Evolutionary conservation across 2,888 invertebrate species (phyloP), one percentile per base, ranked within the genome.

Genomic region (Spilosoma lubricipeda): DNA sequence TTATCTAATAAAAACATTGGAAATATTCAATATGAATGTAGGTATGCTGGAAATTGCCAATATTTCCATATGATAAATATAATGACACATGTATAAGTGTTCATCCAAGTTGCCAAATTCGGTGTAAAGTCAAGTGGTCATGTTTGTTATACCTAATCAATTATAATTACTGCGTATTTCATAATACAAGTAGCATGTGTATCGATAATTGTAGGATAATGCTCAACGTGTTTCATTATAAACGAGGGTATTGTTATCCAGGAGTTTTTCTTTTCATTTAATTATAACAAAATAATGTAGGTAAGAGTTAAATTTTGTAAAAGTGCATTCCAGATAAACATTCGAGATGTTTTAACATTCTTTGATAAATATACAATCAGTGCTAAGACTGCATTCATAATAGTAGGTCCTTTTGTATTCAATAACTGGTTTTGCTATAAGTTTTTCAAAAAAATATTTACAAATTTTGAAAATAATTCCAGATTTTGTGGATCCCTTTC

Each of bases 21-120:
- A 81, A 78, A 80, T 69, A 69, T 73, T 71, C 4, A 74, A 76
- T 73, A 5, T 48, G 68, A 71, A 72, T 74, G 59, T 77, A 80
- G 74, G 71, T 78, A 80, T 75, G 71, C 78, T 79, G 78, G 69
- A 82, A 74, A 76, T 78, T 79, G 82, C 85, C 76, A 72, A 81
- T 77, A 81, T 85, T 84, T 83, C 81, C 82, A 87, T 87, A 86
- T 79, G 78, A 79, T 79, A 77, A 23, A 7, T 15, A n/a, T 63
- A 8, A 81, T 82, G 76, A 81, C 87, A 87, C 85, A 85, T 86
- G 67, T 78, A 56, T 89, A 90, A 90, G 95, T 94, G 95, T 95
- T 95, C 94, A 94, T 93, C 88, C 91, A 90, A 89, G 94, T 92
- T 95, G 95, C 95, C 95, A 95, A 95, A 95, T 93, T 95, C 90